These are phyloP conservation scores for Tricholauxania praeusta DNA, from an alignment of 2,888 invertebrate genomes.

Conservation along the genomic window DNA sequence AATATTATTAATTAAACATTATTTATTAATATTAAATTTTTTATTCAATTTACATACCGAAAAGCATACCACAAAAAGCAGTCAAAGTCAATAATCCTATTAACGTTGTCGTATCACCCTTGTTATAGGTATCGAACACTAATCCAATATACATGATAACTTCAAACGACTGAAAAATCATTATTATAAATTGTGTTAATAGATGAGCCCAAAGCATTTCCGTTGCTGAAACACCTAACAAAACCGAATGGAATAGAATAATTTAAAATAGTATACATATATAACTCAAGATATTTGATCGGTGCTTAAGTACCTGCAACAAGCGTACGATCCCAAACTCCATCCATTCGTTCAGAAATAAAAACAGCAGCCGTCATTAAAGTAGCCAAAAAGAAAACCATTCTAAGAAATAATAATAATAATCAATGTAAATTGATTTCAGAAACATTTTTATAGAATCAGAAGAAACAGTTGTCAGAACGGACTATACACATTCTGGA, in stretches of 20 bases:
- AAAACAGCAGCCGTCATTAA: slow-evolving; percentile 86
- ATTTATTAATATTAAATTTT: too few relatives aligned
- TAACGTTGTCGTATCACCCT: slow-evolving; percentile 69
- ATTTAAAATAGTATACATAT: neutral
- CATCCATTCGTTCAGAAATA: slow-evolving; percentile 83
- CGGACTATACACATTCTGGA: too few relatives aligned
- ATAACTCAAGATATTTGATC: slow-evolving; percentile 50
- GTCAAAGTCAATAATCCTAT: slow-evolving; percentile 76
- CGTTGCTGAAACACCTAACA: slow-evolving; percentile 75
- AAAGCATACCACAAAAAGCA: slow-evolving; percentile 88
- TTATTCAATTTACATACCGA: slow-evolving; percentile 67
- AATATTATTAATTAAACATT: neutral
- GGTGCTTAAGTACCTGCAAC: slow-evolving; percentile 74
- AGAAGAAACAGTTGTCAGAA: neutral
- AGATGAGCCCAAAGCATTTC: slow-evolving; percentile 88
- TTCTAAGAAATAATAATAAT: slow-evolving; percentile 71
- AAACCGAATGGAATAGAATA: neutral
- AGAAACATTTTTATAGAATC: slow-evolving; percentile 44
- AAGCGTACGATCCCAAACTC: slow-evolving; percentile 87
- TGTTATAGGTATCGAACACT: slow-evolving; percentile 66
- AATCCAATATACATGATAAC: slow-evolving; percentile 66
- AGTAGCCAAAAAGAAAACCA: slow-evolving; percentile 87
- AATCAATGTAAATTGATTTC: too few relatives aligned
- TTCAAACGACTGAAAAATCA: slow-evolving; percentile 76
- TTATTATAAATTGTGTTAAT: slow-evolving; percentile 79